phyloP scores from a whole-genome alignment of 2,797 vertebrate genomes.

The Garrulus glandarius region DNA sequence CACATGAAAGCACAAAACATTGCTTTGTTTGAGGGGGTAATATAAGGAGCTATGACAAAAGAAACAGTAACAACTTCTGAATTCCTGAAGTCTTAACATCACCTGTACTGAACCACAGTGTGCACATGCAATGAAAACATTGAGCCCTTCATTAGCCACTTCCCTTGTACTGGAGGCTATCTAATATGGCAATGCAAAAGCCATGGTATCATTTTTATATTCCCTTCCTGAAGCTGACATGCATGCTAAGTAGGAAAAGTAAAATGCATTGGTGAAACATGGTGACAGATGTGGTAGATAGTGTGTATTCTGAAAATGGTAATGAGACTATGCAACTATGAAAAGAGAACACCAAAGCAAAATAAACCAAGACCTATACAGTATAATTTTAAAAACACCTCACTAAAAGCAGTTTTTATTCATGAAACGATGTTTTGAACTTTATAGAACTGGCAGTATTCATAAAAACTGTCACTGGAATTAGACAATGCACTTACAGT shows the following conservation, averaged over 20 bases:
- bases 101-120: neutral
- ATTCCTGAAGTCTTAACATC: neutral
- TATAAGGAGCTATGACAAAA: neutral
- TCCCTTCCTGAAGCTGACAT: neutral
- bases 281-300: neutral
- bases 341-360: neutral
- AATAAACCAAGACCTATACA: neutral
- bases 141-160: neutral
- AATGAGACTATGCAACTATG: neutral
- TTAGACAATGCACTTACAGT: neutral
- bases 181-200: neutral
- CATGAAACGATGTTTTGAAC: neutral
- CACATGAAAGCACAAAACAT: neutral
- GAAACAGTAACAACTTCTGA: neutral
- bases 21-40: neutral
- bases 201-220: neutral
- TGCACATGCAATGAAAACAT: fast-evolving
- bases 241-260: neutral
- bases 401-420: neutral
- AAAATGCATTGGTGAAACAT: neutral
- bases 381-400: neutral
- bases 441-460: neutral
- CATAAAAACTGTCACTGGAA: neutral
- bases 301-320: neutral
- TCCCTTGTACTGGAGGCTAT: neutral